Evolutionary conservation across 1,140 invertebrate species (phyloP).

Genomic region (Hylyphantes graminicola): DNA sequence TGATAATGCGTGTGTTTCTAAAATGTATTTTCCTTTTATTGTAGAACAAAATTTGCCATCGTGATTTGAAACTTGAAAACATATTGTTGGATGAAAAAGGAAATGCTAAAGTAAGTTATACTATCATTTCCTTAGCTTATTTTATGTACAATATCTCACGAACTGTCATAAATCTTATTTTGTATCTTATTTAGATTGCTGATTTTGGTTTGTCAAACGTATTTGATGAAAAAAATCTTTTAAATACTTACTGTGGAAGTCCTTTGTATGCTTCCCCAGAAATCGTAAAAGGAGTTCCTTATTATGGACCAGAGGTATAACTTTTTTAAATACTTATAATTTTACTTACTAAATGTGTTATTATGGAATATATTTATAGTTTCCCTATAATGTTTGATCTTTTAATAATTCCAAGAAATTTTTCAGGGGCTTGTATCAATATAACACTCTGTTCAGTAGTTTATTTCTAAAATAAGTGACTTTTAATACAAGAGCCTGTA

Average conservation of each 20-base stretch:
- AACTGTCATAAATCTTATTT: no score
- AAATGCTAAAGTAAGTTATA: slow-evolving; percentile 85
- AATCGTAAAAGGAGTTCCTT: slow-evolving; percentile 97
- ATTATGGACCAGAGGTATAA: slow-evolving; percentile 89
- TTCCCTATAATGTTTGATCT: no score
- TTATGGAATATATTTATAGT: no score
- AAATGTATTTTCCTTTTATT: slow-evolving; percentile 31
- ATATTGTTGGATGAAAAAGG: slow-evolving; percentile 95
- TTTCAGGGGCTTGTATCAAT: no score
- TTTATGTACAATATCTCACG: no score
- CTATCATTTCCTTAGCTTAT: neutral
- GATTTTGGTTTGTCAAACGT: slow-evolving; percentile 99
- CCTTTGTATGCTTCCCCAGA: slow-evolving; percentile 98
- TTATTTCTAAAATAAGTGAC: no score
- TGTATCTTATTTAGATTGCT: slow-evolving; percentile 79
- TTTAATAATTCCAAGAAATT: no score
- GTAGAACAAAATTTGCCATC: slow-evolving; percentile 93
- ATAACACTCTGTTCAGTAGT: no score
- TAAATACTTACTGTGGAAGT: slow-evolving; percentile 97
- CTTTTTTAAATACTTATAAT: neutral
- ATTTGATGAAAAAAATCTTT: slow-evolving; percentile 84
- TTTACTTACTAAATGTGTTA: no score
- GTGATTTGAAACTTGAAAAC: slow-evolving; percentile 99
- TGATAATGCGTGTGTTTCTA: neutral
- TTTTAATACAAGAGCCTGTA: no score